Base-by-base conservation (phyloP, 2,888 invertebrate genomes). In the Cremastinae sp. region DNA sequence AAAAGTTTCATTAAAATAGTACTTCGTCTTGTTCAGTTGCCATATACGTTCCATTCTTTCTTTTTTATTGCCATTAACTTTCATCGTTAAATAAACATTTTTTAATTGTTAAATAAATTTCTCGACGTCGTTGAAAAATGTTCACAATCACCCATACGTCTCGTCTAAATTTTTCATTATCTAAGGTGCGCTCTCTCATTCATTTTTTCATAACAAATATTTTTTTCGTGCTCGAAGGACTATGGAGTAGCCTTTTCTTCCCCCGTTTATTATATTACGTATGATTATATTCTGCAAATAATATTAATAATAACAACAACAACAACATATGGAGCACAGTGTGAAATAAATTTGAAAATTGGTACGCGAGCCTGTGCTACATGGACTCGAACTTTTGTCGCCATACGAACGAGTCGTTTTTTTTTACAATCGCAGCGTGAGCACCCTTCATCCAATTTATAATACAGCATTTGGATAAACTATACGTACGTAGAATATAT, bases 401-500 rank as follows among this genome's bases (percentile, higher is more conserved):
- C 36, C 45, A 12, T 43, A 43, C 43, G 5, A 10, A 59, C 51
- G 43, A 38, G n/a, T 56, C 22, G 7, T 18, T 47, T 38, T 53
- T 18, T 47, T 38, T n/a, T n/a, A n/a, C 16, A 43, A 36, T 53
- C 34, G 10, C 53, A 54, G 38, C 38, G 41, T 38, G 28, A 36
- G 43, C 51, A 68, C 54, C 54, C 36, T 49, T 56, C 41, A 68
- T 49, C 54, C 61, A 36, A 36, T 73, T 45, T 71, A 64, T 61
- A 68, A 64, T 64, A 64, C 56, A 54, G n/a, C 53, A 45, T 28
- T 28, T 5, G 28, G 43, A 16, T 53, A 43, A 53, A 53, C 43
- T 53, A 41, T 53, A 43, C 16, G 53, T 22, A 54, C 28, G 5
- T 28, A 28, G 28, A 56, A 47, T 43, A 54, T 49, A 62, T 34